Evolutionary conservation across 2,797 vertebrate genomes (phyloP).

Genomic region (Aphelocoma californica): DNA sequence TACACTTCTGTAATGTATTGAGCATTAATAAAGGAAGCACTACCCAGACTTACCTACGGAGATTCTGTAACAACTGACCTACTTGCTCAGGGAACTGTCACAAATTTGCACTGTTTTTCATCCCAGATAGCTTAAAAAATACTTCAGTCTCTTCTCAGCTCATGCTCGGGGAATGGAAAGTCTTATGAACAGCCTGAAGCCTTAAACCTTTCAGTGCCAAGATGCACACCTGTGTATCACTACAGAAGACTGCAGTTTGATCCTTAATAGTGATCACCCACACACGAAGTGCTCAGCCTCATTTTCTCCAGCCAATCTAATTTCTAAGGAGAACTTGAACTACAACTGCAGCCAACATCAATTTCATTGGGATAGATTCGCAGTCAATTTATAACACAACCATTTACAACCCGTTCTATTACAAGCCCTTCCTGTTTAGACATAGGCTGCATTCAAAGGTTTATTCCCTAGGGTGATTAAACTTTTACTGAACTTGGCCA

Average conservation of each 20-base stretch:
- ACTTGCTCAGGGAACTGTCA: not conserved
- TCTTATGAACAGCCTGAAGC: not conserved
- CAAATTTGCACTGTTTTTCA: not conserved
- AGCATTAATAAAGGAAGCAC: not conserved
- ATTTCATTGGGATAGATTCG: not conserved
- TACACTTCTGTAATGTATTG: not conserved
- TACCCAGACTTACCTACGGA: not conserved
- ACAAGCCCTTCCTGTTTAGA: not conserved
- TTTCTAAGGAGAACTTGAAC: not conserved
- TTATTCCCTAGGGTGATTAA: too few species aligned
- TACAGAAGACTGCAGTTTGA: not conserved
- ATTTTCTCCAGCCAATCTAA: not conserved
- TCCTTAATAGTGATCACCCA: fast-evolving
- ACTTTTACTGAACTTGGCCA: fast-evolving
- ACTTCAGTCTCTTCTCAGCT: not conserved
- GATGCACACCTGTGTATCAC: not conserved
- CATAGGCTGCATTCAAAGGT: fast-evolving
- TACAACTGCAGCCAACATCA: not conserved
- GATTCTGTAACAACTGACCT: not conserved
- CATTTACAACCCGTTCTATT: too few species aligned
- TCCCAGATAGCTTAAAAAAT: not conserved
- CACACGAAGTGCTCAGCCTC: fast-evolving
- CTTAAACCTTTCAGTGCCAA: not conserved
- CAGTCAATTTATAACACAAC: not conserved
- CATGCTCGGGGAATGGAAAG: not conserved